phyloP scores from a whole-genome alignment of 1,140 invertebrate species.

The Eupeodes corollae region DNA sequence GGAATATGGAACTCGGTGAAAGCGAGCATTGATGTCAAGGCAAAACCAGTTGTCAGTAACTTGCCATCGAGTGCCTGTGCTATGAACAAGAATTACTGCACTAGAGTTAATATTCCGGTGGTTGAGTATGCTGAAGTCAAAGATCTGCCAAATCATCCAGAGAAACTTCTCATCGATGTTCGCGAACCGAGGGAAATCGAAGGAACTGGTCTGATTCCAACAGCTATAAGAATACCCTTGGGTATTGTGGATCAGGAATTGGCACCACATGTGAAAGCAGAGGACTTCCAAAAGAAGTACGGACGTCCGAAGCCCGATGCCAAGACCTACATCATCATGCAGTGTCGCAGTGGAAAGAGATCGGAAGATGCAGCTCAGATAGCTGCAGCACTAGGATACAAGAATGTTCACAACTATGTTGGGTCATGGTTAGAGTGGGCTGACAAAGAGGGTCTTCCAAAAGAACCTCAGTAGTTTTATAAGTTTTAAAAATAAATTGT shows the following conservation, averaged over 20 bases:
- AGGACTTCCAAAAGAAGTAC: constrained; percentile 39
- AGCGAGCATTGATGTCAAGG: too few relatives aligned
- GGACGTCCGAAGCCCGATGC: constrained; percentile 41
- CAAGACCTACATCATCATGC: constrained; percentile 47
- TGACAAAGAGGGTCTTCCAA: constrained; percentile 43
- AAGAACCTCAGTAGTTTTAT: too few relatives aligned
- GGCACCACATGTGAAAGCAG: constrained; percentile 19
- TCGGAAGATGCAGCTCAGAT: constrained; percentile 45
- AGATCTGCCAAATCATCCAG: constrained; percentile 32
- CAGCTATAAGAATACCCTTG: constrained; percentile 60
- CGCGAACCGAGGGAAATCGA: constrained; percentile 52
- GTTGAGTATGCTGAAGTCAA: constrained; percentile 42
- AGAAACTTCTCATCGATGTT: constrained; percentile 52
- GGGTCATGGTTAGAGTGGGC: constrained; percentile 40
- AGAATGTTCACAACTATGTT: constrained; percentile 37
- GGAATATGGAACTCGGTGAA: too few relatives aligned
- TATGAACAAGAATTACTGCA: too few relatives aligned
- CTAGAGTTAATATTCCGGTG: constrained; percentile 9
- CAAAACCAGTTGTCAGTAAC: too few relatives aligned
- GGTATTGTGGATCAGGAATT: constrained; percentile 27
- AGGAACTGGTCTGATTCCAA: constrained; percentile 52
- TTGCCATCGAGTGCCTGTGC: too few relatives aligned
- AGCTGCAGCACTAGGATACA: constrained; percentile 45
- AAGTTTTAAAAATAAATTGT: too few relatives aligned
- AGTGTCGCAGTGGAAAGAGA: constrained; percentile 48